Conservation (phyloP, 2,888 invertebrate genomes). For the Ornithoptera priamus region DNA sequence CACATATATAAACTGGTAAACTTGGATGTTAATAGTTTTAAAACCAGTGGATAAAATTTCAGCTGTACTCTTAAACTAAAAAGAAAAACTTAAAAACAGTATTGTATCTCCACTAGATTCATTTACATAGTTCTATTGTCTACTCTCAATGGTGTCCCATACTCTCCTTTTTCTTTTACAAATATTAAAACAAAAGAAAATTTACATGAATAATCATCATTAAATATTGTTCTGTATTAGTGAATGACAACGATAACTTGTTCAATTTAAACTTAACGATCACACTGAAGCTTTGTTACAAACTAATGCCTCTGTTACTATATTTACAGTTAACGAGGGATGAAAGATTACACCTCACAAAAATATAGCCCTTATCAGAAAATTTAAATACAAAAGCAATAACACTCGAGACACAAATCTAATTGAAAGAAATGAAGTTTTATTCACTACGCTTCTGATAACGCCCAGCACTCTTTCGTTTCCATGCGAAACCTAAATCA, state of each 20-base stretch:
- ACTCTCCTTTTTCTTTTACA: not conserved
- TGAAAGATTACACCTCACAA: constrained; percentile 62
- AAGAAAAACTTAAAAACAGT: no score
- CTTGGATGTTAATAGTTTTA: not conserved
- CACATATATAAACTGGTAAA: not conserved
- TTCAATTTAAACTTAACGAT: constrained; percentile 4
- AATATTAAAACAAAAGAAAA: not conserved
- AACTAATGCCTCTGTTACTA: constrained; percentile 17
- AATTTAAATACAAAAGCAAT: constrained; percentile 38
- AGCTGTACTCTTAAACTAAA: no score
- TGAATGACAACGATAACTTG: not conserved
- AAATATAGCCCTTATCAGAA: constrained; percentile 68
- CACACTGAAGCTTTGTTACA: constrained; percentile 16
- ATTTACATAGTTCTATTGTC: no score
- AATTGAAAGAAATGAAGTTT: constrained; percentile 33
- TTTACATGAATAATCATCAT: not conserved
- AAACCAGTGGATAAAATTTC: no score
- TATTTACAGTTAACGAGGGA: constrained; percentile 55
- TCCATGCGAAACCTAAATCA: constrained; percentile 74
- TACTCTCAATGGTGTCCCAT: no score
- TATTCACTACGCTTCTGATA: constrained; percentile 37
- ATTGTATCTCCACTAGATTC: no score
- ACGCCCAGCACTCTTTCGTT: constrained; percentile 59
- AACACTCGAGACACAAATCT: constrained; percentile 38
- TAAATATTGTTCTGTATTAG: constrained; percentile 1